Conservation (phyloP, 2,797 vertebrate genomes). For the Tadarida brasiliensis region DNA sequence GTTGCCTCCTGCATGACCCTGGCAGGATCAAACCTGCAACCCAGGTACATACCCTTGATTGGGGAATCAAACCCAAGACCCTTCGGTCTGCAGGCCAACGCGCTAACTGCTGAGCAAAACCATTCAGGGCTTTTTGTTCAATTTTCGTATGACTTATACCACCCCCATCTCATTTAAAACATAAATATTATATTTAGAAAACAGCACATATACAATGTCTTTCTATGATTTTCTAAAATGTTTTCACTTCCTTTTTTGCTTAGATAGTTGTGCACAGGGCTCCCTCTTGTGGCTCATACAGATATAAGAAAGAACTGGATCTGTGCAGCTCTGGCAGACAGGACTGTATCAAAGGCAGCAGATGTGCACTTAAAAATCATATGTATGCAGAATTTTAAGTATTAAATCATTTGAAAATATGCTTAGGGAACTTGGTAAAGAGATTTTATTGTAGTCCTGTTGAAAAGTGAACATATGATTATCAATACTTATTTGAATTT, state of each 20-base stretch:
- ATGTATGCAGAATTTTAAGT: not conserved
- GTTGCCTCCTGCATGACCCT: too few relatives aligned
- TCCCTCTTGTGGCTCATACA: slow-evolving; percentile 68
- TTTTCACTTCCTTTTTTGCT: not conserved
- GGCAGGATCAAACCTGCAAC: too few relatives aligned
- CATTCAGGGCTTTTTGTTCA: not conserved
- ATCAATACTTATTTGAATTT: slow-evolving; percentile 33
- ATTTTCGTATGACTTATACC: not conserved
- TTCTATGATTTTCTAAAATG: not conserved
- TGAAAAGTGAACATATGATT: slow-evolving; percentile 13
- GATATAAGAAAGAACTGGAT: not conserved
- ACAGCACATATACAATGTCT: not conserved
- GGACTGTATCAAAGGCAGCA: not conserved
- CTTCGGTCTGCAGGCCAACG: too few relatives aligned
- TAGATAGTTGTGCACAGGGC: not conserved
- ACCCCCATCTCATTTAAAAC: not conserved
- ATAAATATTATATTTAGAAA: slow-evolving; percentile 55
- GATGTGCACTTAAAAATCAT: not conserved
- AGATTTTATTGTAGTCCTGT: slow-evolving; percentile 34
- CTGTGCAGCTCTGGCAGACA: not conserved
- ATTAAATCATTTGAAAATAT: slow-evolving; percentile 49
- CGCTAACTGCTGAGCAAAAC: too few relatives aligned
- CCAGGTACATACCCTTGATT: too few relatives aligned
- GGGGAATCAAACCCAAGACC: too few relatives aligned
- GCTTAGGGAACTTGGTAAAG: not conserved